Evolutionary conservation across 2,797 vertebrate species (phyloP).

Genomic region (Okamejei kenojei): DNA sequence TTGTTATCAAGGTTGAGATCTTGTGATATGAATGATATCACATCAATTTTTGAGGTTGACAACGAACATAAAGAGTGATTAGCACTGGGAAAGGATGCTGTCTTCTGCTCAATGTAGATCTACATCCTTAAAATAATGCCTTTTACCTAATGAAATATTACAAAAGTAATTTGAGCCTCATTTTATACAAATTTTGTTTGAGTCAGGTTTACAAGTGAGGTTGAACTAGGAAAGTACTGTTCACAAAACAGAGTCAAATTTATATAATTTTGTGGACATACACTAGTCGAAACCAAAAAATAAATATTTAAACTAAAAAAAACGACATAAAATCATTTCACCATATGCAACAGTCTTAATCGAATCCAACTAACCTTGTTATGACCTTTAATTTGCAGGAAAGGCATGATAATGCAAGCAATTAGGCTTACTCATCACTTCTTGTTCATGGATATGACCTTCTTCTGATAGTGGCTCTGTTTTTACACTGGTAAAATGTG

Average conservation of each 20-base stretch:
- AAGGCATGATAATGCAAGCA: constrained; percentile 35
- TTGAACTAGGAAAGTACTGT: neutral
- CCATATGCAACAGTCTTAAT: constrained; percentile 23
- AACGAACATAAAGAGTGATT: neutral
- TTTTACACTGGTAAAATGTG: constrained; percentile 27
- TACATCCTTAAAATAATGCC: neutral
- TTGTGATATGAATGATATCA: neutral
- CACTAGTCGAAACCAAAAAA: neutral
- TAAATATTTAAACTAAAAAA: constrained; percentile 18
- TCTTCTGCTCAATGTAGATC: neutral
- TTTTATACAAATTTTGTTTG: neutral
- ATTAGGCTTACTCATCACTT: constrained; percentile 29
- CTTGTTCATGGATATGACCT: constrained; percentile 9
- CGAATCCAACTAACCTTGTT: constrained; percentile 32
- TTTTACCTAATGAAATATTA: neutral
- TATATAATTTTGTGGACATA: neutral
- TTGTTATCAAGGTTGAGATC: neutral
- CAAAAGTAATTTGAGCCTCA: neutral
- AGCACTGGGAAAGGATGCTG: neutral
- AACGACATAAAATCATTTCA: constrained; percentile 17
- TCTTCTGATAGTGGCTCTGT: constrained; percentile 8
- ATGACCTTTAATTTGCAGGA: constrained; percentile 36
- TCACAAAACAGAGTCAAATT: neutral
- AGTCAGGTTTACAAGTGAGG: neutral
- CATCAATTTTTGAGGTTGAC: neutral